Evolutionary conservation across 2,888 invertebrate genomes (phyloP), one percentile per base, ranked within the genome.

Genomic region (Sussaba pulchella): DNA sequence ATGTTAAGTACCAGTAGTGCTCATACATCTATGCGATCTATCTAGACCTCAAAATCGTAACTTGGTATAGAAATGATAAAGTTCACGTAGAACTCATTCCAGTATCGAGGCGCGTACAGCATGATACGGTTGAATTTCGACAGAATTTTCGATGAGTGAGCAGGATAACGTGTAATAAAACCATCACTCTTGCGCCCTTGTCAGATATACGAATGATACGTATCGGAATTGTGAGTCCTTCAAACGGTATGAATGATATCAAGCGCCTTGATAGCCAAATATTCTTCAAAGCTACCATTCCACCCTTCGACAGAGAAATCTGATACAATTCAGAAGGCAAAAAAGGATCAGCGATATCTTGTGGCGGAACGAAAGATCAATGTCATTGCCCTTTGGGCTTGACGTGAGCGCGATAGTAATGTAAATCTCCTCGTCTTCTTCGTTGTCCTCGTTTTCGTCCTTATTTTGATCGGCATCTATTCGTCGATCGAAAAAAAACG

Each of bases 361-460:
- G 66, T 66, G 71, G 50, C 31, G 57, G 26, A 50, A 59, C 19
- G 52, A 72, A 78, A 67, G 66, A 78, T 78, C 61, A n/a, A n/a
- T n/a, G n/a, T n/a, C 66, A 72, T 67, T 52, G 67, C 72, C 67
- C 72, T 52, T 39, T 67, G 72, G 52, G 64, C 57, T 71, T 47
- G 47, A 72, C 71, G 61, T 66, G 47, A 31, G 52, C 66, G 50
- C 77, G 71, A 78, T 71, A 71, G 64, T 72, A 71, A 78, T 64
- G 77, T 71, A 78, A 78, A 78, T 78, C 66, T 71, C 59, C 26
- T 41, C 54, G 36, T 39, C 47, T 36, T 66, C 66, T 43, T 77
- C 52, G 41, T 63, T 19, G 10, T 39, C 50, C 45, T 77, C 67
- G 47, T 59, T 39, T 47, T 72, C 66, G 50, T 67, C 31, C 59